Conservation (phyloP, 2,113 vertebrate genomes). For the Pelvicachromis taeniatus region DNA sequence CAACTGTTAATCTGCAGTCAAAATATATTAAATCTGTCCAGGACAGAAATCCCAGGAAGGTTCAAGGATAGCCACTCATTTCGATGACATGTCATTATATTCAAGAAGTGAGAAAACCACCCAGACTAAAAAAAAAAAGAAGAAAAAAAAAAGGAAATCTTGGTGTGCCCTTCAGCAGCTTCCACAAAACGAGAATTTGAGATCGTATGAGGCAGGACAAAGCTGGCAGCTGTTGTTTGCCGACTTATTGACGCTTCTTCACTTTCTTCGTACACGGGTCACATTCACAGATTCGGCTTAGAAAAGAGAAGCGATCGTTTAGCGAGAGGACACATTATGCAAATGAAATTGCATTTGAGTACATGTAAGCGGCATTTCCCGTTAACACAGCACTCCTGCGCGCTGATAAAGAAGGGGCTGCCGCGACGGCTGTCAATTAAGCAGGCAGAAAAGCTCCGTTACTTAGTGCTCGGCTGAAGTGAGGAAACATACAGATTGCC, state of each 20-base stretch:
- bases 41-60: neutral
- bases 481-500: neutral
- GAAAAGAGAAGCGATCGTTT: neutral
- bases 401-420: neutral
- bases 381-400: neutral
- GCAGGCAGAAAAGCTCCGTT: neutral
- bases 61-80: neutral
- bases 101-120: neutral
- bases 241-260: neutral
- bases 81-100: neutral
- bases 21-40: neutral
- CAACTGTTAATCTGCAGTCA: neutral
- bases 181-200: neutral
- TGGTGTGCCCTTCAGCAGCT: neutral
- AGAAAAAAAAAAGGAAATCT: too few species aligned
- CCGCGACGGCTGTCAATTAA: constrained; percentile 28
- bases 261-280: neutral
- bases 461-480: neutral
- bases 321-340: neutral
- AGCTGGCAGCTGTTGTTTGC: neutral
- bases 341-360: constrained; percentile 12
- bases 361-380: neutral
- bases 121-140: neutral
- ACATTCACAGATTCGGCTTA: neutral
- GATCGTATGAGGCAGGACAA: neutral